A percentile compares a stretch with the other conserved stretches of the same genome.
These are phyloP conservation scores for Belgica antarctica DNA, from an alignment of 2,888 invertebrate genomes.

Conservation along the genomic window DNA sequence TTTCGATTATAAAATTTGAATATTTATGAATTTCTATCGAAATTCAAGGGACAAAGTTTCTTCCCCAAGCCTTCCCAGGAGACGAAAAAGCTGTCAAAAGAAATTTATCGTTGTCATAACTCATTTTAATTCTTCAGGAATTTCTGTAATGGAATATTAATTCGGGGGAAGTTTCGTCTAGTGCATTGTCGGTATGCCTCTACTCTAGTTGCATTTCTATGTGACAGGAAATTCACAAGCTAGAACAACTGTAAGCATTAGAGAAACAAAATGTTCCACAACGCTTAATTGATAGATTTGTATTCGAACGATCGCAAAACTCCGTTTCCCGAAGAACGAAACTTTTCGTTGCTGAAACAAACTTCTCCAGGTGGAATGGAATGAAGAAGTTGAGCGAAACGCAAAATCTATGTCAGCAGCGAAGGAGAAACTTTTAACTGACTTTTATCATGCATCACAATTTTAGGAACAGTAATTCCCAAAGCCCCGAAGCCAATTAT, in stretches of 20 bases:
- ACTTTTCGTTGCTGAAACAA: not conserved
- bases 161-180: slow-evolving; percentile 39
- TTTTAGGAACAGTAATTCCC: no score
- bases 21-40: slow-evolving; percentile 14
- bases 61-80: not conserved
- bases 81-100: slow-evolving; percentile 12
- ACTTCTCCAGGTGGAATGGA: not conserved
- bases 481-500: no score
- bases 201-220: not conserved
- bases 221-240: not conserved
- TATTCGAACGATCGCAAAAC: slow-evolving; percentile 5
- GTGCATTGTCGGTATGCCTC: not conserved
- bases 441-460: slow-evolving; percentile 23
- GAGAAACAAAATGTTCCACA: not conserved
- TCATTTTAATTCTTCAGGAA: slow-evolving; percentile 36
- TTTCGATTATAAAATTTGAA: slow-evolving; percentile 8
- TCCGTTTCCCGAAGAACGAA: not conserved
- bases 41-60: not conserved
- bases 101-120: slow-evolving; percentile 41
- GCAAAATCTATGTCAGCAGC: slow-evolving; percentile 12
- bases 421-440: slow-evolving; percentile 15
- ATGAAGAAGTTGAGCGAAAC: not conserved
- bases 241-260: not conserved
- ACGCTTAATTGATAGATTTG: slow-evolving; percentile 9
- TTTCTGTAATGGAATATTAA: slow-evolving; percentile 29